phyloP scores from a whole-genome alignment of 2,113 vertebrate genomes.

The Toxotes jaculatrix region DNA sequence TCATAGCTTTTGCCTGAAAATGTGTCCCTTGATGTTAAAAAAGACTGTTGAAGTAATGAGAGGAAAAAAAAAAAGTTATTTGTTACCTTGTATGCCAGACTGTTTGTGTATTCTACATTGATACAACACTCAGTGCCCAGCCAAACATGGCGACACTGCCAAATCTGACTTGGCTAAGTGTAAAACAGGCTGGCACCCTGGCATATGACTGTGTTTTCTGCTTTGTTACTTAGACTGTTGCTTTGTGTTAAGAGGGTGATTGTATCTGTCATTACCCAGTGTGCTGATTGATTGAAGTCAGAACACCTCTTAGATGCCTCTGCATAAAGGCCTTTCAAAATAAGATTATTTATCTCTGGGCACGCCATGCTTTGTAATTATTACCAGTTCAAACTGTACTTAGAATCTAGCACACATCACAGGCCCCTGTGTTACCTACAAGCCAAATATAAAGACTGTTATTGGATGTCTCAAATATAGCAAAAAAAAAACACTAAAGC shows the following conservation, averaged over 20 bases:
- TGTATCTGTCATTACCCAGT: slow-evolving; percentile 28
- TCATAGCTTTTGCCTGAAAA: slow-evolving; percentile 53
- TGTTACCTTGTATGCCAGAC: slow-evolving; percentile 69
- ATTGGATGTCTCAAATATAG: background rate
- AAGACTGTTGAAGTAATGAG: slow-evolving; percentile 44
- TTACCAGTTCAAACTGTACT: background rate
- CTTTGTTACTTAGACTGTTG: slow-evolving; percentile 67
- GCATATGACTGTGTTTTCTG: slow-evolving; percentile 62
- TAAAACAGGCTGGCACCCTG: slow-evolving; percentile 66
- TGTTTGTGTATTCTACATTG: slow-evolving; percentile 71
- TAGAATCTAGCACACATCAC: background rate
- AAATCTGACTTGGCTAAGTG: slow-evolving; percentile 71
- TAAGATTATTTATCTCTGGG: background rate
- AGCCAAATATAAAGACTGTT: background rate
- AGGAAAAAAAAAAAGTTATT: slow-evolving; percentile 5
- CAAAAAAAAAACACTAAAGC: background rate
- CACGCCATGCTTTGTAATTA: background rate
- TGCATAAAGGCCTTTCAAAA: slow-evolving; percentile 4
- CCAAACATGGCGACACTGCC: slow-evolving; percentile 71
- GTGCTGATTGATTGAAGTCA: background rate
- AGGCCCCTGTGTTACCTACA: background rate
- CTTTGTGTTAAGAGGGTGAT: slow-evolving; percentile 54
- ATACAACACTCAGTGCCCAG: slow-evolving; percentile 62
- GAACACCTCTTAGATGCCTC: background rate
- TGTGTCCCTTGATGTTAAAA: slow-evolving; percentile 48